These are phyloP conservation scores for Scopus umbretta DNA, from an alignment of 2,113 vertebrate genomes.

Conservation along the genomic window DNA sequence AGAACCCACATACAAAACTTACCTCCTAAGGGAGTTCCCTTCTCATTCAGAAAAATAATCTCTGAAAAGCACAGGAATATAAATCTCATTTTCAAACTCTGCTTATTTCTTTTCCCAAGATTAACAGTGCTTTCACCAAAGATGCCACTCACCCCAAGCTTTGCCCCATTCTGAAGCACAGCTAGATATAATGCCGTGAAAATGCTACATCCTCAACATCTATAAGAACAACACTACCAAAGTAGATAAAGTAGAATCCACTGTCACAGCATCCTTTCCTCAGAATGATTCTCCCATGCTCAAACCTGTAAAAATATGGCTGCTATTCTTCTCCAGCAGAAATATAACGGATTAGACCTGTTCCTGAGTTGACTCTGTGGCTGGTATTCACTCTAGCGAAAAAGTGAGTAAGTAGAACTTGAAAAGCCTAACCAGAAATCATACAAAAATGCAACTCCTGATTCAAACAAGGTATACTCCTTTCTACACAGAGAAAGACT, in stretches of 20 bases:
- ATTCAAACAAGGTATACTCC: neutral
- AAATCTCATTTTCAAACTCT: neutral
- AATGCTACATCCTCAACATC: conserved; percentile 52
- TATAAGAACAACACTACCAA: conserved; percentile 42
- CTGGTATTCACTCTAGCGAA: neutral
- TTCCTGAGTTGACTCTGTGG: neutral
- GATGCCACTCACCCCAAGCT: conserved; percentile 49
- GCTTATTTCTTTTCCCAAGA: neutral
- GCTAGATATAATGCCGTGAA: conserved; percentile 39
- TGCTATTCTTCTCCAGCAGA: neutral
- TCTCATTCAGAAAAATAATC: neutral
- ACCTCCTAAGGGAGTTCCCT: neutral
- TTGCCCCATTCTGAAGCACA: conserved; percentile 44
- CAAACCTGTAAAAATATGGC: conserved; percentile 35
- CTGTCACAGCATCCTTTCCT: conserved; percentile 44
- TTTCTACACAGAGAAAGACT: neutral
- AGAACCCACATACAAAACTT: neutral
- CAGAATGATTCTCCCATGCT: conserved; percentile 46
- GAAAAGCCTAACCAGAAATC: neutral
- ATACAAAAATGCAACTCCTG: neutral
- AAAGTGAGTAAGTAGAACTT: neutral
- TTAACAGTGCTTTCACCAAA: neutral
- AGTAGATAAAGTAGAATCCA: conserved; percentile 65
- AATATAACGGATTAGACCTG: neutral
- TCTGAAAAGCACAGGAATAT: neutral